A percentile compares a stretch with the other conserved stretches of the same genome.
Evolutionary conservation across 2,797 vertebrate genomes (phyloP).

Genomic region (Sebastes taczanowskii): DNA sequence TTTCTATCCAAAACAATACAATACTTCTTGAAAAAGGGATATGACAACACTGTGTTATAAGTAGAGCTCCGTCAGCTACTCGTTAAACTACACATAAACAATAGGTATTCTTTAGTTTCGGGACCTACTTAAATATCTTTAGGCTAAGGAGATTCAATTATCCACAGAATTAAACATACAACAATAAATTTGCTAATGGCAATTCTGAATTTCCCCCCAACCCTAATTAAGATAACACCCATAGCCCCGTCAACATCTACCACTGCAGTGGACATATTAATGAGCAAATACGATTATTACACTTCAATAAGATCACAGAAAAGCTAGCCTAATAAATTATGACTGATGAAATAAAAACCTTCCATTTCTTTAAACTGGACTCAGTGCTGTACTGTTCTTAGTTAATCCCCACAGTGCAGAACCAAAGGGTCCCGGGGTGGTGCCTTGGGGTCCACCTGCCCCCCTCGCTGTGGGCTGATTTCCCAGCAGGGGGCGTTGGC

Average conservation of each 20-base stretch:
- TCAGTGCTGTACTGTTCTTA: constrained; percentile 65
- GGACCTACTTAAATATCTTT: neutral
- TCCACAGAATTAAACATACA: constrained; percentile 7
- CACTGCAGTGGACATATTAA: constrained; percentile 16
- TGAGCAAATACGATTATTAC: constrained; percentile 24
- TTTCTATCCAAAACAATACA: neutral
- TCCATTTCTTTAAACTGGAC: constrained; percentile 44
- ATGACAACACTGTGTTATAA: constrained; percentile 2
- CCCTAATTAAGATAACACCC: neutral
- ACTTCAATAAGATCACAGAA: constrained; percentile 44
- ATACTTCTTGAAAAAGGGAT: neutral
- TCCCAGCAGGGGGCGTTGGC: constrained; percentile 44
- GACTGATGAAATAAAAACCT: constrained; percentile 20
- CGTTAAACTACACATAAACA: constrained; percentile 15
- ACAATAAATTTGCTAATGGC: neutral
- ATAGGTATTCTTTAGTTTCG: neutral
- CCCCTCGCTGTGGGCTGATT: constrained; percentile 33
- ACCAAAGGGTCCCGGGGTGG: constrained; percentile 26
- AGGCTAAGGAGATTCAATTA: constrained; percentile 2
- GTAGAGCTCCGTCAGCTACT: constrained; percentile 18
- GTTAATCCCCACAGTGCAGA: constrained; percentile 54
- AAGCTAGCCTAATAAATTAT: constrained; percentile 56
- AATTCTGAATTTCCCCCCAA: constrained; percentile 17
- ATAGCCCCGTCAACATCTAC: neutral
- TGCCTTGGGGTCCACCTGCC: constrained; percentile 20